Conservation (phyloP, 2,113 vertebrate genomes). For the Illadopsis cleaveri region DNA sequence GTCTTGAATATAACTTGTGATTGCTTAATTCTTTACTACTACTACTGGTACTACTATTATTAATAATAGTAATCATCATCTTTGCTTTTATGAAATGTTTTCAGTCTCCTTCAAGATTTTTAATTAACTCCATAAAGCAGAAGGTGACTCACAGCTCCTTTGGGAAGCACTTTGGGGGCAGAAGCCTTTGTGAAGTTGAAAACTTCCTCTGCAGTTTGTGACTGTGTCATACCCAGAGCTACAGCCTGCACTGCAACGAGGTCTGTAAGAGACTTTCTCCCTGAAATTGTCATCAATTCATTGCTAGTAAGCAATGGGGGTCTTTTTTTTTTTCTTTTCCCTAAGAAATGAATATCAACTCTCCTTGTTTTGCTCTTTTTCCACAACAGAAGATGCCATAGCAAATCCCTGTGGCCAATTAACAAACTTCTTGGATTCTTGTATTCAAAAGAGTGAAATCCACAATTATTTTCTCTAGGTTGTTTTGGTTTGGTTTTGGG, state of each 20-base stretch:
- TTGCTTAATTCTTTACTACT: background rate
- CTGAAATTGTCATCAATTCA: background rate
- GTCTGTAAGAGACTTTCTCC: background rate
- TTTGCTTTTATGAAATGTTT: background rate
- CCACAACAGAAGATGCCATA: background rate
- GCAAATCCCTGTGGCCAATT: background rate
- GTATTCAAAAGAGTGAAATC: background rate
- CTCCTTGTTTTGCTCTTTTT: background rate
- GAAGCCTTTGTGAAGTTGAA: background rate
- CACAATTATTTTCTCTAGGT: rapidly evolving
- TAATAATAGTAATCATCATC: background rate
- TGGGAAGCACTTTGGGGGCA: background rate
- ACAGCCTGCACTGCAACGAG: background rate
- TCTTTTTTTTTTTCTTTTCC: no score
- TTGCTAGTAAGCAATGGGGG: background rate
- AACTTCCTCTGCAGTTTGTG: background rate
- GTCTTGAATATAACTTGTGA: background rate
- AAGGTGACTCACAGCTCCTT: background rate
- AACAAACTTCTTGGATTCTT: background rate
- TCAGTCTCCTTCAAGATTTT: background rate
- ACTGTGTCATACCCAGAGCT: background rate
- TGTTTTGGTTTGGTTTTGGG: no score
- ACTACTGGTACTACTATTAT: background rate
- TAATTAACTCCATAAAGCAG: background rate
- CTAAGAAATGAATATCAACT: background rate